Base-by-base conservation (phyloP, 2,113 vertebrate genomes). In the Okapia johnstoni region DNA sequence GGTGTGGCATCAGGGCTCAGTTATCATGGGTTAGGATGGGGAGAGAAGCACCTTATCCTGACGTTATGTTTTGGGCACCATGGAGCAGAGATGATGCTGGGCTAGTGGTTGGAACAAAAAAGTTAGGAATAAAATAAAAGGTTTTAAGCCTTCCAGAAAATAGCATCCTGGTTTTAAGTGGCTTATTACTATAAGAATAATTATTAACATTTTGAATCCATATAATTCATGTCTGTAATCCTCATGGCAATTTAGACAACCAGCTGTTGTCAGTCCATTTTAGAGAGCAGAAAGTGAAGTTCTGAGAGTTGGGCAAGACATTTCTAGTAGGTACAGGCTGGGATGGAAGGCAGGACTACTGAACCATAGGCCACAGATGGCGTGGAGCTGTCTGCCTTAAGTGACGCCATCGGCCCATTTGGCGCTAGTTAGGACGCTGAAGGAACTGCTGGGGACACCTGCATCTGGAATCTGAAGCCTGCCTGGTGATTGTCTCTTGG, bases 81-180 rank as follows among this genome's bases (percentile, higher is more conserved):
- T 2, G 54, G 63, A 86, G 19, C 61, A 43, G 23, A 87, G n/a
- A 33, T 48, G n/a, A 50, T 46, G n/a, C n/a, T 73, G 30, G 79
- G 55, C 11, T 60, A 23, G 46, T 58, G n/a, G 23, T 33, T 57
- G 70, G 60, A 76, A 92, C 14, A 52, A 80, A 55, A 54, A 55
- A 85, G 50, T 94, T 85, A 85, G 40, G 48, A 66, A 87, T 55
- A 77, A 79, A 93, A 61, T 16, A 40, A 46, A 95, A 87, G 28
- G 25, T 92, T 13, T 43, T 66, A 76, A 43, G 61, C 3, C 63
- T 40, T 79, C 17, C 12, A 50, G 80, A 93, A 61, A 63, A 90
- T 11, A 89, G 30, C 50, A 54, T 55, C 43, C 7, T 66, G 28
- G 43, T 63, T 94, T 96, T 83, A 81, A 61, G 55, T 63, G 52